Evolutionary conservation across 2,888 invertebrate species (phyloP).

Genomic region (Platycnemis pennipes): DNA sequence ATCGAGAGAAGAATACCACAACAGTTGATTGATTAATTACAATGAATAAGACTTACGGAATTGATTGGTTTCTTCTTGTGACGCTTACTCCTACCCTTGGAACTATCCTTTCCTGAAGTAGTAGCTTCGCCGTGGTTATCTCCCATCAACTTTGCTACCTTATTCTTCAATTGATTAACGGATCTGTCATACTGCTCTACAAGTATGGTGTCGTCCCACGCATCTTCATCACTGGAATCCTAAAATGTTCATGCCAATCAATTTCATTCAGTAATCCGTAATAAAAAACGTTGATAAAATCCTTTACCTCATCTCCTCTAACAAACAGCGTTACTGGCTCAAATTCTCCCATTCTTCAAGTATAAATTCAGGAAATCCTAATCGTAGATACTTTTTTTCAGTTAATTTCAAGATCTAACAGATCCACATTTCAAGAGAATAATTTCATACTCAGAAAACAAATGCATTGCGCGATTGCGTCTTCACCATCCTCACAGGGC

Average conservation of each 20-base stretch:
- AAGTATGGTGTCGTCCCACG: slow-evolving; percentile 44
- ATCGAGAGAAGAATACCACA: neutral
- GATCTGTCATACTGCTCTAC: slow-evolving; percentile 45
- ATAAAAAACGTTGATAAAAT: neutral
- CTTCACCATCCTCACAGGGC: no score
- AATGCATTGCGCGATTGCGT: no score
- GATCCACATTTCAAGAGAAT: no score
- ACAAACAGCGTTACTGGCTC: slow-evolving; percentile 3
- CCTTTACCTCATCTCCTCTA: slow-evolving; percentile 35
- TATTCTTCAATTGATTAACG: slow-evolving; percentile 32
- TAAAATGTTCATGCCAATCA: neutral
- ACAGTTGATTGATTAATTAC: neutral
- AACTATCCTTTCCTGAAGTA: neutral
- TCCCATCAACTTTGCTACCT: slow-evolving; percentile 57
- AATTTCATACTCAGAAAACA: no score
- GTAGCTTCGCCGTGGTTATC: neutral
- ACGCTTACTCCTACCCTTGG: slow-evolving; percentile 16
- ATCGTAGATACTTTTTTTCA: no score
- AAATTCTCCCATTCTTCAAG: neutral
- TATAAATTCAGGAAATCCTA: neutral
- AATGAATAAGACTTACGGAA: neutral
- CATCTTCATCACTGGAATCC: slow-evolving; percentile 54
- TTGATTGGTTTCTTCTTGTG: neutral
- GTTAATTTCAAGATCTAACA: no score
- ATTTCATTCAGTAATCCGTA: neutral